These are phyloP conservation scores for Taphrorychus bicolor DNA, from an alignment of 2,888 invertebrate genomes.

Conservation along the genomic window DNA sequence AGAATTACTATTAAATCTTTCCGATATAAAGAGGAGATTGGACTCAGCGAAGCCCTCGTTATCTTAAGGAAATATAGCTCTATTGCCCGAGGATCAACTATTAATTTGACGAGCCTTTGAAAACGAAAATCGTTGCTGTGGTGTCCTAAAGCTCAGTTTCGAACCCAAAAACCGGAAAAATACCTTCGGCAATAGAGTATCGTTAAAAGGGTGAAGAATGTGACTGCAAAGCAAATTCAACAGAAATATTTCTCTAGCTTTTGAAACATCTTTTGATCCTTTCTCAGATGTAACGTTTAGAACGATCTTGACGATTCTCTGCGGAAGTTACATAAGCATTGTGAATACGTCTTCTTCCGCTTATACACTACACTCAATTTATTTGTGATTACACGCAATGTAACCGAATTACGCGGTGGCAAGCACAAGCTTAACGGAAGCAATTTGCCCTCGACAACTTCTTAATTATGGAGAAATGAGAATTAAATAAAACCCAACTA, in stretches of 20 bases:
- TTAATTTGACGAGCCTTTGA: neutral
- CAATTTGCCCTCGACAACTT: neutral
- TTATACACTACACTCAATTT: neutral
- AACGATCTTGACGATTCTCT: neutral
- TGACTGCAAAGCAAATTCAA: neutral
- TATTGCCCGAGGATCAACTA: neutral
- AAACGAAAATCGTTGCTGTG: neutral
- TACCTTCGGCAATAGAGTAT: conserved; percentile 2
- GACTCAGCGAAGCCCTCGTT: neutral
- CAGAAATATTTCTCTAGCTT: neutral
- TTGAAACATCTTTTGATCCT: neutral
- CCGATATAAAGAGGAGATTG: neutral
- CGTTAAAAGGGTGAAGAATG: conserved; percentile 1
- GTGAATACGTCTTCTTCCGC: neutral
- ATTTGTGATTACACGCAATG: neutral
- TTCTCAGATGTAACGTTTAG: neutral
- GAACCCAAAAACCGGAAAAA: neutral
- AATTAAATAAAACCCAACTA: neutral
- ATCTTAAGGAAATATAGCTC: neutral
- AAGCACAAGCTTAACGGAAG: neutral
- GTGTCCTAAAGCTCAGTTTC: neutral
- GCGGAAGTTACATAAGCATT: neutral
- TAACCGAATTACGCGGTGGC: neutral
- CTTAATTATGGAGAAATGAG: neutral
- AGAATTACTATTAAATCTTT: conserved; percentile 1